These are phyloP conservation scores for Alethe castanea DNA, from an alignment of 2,113 vertebrate genomes.

Conservation along the genomic window DNA sequence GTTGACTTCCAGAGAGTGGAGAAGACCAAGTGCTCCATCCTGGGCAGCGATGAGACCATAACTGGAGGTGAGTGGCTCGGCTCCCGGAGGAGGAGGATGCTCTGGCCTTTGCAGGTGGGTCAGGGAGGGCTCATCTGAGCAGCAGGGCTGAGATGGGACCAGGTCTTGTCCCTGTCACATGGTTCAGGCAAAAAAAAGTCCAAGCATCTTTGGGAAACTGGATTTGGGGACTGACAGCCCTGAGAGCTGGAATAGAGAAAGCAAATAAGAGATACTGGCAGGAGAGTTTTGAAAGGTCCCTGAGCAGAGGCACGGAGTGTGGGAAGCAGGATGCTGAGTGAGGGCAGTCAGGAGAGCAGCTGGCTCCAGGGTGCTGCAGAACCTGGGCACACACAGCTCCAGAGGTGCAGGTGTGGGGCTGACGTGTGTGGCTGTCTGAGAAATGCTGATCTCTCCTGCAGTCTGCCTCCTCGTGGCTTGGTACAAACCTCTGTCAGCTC, in stretches of 20 bases:
- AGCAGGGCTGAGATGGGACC: neutral
- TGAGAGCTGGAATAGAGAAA: neutral
- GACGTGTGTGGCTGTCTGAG: neutral
- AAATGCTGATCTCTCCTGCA: neutral
- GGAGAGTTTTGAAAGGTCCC: neutral
- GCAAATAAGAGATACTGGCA: neutral
- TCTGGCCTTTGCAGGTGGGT: constrained; percentile 21
- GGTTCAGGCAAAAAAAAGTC: neutral
- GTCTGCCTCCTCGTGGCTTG: neutral
- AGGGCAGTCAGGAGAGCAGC: neutral
- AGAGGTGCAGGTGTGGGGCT: neutral
- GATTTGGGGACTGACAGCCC: neutral
- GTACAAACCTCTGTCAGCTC: neutral
- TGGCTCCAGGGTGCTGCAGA: neutral
- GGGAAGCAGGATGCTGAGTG: neutral
- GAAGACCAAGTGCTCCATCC: neutral
- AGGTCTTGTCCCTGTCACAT: neutral
- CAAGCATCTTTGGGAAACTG: neutral
- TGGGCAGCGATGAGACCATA: constrained; percentile 29
- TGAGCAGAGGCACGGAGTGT: neutral
- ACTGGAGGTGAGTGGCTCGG: neutral
- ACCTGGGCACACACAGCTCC: neutral
- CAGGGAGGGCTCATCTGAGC: neutral
- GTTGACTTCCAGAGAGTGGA: constrained; percentile 1
- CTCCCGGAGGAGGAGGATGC: neutral